Base-by-base conservation (phyloP, 2,113 vertebrate genomes). In the Mirounga angustirostris region DNA sequence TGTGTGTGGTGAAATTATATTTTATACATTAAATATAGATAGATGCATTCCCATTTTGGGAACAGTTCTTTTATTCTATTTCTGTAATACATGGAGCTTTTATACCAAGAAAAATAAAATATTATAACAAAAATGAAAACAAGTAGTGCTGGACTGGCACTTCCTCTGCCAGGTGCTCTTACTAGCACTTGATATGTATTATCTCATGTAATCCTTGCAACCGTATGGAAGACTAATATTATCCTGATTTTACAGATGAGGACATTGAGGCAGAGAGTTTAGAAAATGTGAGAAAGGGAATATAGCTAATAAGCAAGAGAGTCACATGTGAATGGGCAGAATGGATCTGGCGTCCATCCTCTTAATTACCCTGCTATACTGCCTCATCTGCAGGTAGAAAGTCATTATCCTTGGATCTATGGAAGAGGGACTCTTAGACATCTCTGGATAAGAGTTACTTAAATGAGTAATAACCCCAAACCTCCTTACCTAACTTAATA, bases 11-110 rank as follows among this genome's bases (percentile, higher is more conserved):
- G n/a, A 91, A 93, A 84, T 89, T 82, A 18, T 84, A 74, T 78
- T 90, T 78, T n/a, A 85, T 79, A 56, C 40, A 8, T 95, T 89
- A 81, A 71, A 50, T 83, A 43, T 54, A 84, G 14, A 91, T 80
- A 11, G 30, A 15, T 69, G 26, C 2, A 58, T 94, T 73, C 63
- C 30, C 36, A 65, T 97, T 94, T 93, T 19, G 18, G 18, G 43
- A 95, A 88, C 4, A 28, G 12, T 73, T 89, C 1, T 96, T 94
- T 95, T 65, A 87, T 94, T 93, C 43, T 80, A 18, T 63, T 52
- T 80, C 9, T 82, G 28, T 71, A 74, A 94, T 24, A 86, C 14
- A 82, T 73, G 82, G 21, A 89, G 16, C 0, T 36, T 87, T 91
- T 78, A 73, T 95, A 52, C 36, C 28, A 79, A 81, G 86, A 97